phyloP scores from a whole-genome alignment of 2,797 vertebrate genomes.

The Cephalopachus bancanus region DNA sequence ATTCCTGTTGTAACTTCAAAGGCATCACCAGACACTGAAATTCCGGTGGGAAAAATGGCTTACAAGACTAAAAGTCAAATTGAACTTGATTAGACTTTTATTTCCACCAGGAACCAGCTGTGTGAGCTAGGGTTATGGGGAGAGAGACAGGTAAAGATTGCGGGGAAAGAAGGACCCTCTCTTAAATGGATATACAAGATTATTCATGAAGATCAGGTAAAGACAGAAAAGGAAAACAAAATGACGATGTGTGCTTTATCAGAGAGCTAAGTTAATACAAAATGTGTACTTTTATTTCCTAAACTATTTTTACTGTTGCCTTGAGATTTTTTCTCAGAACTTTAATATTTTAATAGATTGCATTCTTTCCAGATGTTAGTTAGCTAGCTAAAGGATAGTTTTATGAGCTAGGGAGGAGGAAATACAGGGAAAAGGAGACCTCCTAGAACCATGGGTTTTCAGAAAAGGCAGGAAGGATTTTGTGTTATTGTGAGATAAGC shows the following conservation, averaged over 20 bases:
- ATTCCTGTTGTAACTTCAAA: background rate
- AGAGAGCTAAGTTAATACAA: background rate
- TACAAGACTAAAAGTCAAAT: background rate
- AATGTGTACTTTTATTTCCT: background rate
- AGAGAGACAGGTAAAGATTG: background rate
- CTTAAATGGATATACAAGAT: background rate
- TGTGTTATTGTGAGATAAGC: background rate
- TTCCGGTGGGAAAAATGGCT: background rate
- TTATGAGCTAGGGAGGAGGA: background rate
- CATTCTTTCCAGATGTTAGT: conserved; percentile 18
- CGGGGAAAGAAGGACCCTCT: background rate
- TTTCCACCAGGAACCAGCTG: background rate
- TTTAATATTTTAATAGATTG: conserved; percentile 21
- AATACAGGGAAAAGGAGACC: background rate
- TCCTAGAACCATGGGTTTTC: background rate
- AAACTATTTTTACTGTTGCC: background rate
- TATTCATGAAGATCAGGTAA: background rate
- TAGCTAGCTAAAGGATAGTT: background rate
- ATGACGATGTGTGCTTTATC: background rate
- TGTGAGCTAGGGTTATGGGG: background rate
- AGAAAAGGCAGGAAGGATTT: conserved; percentile 8
- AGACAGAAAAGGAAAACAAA: background rate
- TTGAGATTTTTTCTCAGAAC: background rate
- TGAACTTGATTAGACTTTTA: background rate
- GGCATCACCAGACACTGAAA: background rate